These are phyloP conservation scores for Lytechinus variegatus DNA, from an alignment of 35 echinoderm and acorn worm species.

Conservation along the genomic window DNA sequence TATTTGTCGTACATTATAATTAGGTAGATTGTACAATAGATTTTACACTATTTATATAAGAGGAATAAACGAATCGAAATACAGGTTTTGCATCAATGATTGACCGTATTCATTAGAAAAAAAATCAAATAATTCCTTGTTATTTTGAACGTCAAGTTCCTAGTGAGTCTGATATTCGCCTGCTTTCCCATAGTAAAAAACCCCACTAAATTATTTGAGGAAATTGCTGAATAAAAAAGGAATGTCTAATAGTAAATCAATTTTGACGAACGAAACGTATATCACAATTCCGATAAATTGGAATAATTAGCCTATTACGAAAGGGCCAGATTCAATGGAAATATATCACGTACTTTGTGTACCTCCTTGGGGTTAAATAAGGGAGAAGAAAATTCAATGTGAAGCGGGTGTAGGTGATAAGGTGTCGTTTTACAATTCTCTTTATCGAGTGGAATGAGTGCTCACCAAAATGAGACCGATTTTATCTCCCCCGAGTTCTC, in stretches of 20 bases:
- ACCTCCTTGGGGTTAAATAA: not conserved
- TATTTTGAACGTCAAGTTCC: too few species aligned
- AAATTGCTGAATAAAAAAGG: not conserved
- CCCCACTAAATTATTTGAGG: not conserved
- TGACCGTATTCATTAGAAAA: too few species aligned
- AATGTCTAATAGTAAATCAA: not conserved
- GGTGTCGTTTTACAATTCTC: not conserved
- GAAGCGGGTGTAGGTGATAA: slow-evolving; percentile 2
- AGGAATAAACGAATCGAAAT: too few species aligned
- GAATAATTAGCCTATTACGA: not conserved
- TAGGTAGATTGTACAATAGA: too few species aligned
- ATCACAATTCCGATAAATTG: not conserved
- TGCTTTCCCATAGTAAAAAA: not conserved
- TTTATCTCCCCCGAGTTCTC: not conserved
- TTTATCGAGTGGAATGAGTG: not conserved
- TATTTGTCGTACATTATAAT: too few species aligned
- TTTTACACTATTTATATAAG: too few species aligned
- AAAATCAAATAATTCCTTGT: too few species aligned
- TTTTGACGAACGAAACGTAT: not conserved
- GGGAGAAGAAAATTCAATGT: not conserved
- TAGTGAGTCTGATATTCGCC: too few species aligned
- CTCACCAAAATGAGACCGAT: slow-evolving; percentile 9
- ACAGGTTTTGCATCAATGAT: too few species aligned
- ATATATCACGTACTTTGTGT: not conserved
- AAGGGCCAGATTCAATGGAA: not conserved